These are phyloP conservation scores for Pholis gunnellus DNA, from an alignment of 2,113 vertebrate genomes.

Conservation along the genomic window DNA sequence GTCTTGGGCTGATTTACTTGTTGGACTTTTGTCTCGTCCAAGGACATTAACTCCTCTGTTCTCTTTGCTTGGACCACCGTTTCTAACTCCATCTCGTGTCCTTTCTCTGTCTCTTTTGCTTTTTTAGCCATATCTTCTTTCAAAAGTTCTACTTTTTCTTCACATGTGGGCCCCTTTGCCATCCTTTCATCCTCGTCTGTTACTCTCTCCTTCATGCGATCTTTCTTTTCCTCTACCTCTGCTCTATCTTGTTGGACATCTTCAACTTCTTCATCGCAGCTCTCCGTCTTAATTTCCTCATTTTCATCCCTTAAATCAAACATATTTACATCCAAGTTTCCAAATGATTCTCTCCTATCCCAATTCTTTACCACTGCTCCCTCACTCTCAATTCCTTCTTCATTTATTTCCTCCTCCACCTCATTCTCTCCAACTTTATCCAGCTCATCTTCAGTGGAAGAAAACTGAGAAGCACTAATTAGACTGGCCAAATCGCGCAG, in stretches of 20 bases:
- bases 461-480: constrained; percentile 69
- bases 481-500: constrained; percentile 60
- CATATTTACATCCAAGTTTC: constrained; percentile 63
- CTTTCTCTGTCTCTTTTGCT: neutral
- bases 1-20: constrained; percentile 13
- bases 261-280: constrained; percentile 1
- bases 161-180: neutral
- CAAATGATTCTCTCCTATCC: constrained; percentile 49
- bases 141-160: neutral
- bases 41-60: neutral
- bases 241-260: constrained; percentile 11
- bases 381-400: neutral
- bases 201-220: neutral
- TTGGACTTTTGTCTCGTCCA: constrained; percentile 6
- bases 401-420: neutral
- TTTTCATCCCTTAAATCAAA: constrained; percentile 62
- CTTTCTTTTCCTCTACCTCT: neutral
- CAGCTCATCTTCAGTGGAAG: constrained; percentile 74
- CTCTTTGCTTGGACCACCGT: neutral
- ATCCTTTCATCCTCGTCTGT: neutral
- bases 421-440: constrained; percentile 44
- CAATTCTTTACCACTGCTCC: neutral
- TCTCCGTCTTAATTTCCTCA: neutral
- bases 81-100: neutral
- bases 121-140: neutral